Conservation (phyloP, 2,888 invertebrate genomes). For the Eristalis intricaria region DNA sequence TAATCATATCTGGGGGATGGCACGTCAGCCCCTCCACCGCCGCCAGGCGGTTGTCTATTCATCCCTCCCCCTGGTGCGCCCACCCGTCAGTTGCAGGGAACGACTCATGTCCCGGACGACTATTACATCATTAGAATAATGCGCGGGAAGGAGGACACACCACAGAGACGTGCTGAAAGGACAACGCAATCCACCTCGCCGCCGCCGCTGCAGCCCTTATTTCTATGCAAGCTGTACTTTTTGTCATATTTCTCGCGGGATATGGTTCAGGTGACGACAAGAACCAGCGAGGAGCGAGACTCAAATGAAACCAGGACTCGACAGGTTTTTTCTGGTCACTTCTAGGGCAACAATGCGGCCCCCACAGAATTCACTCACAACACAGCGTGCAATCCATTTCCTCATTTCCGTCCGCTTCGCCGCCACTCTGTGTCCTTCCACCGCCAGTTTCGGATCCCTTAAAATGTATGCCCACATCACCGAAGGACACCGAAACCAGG, state of each 20-base stretch:
- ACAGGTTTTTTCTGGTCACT: slow-evolving; percentile 22
- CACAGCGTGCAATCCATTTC: slow-evolving; percentile 52
- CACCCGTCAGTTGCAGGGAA: neutral
- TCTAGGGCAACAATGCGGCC: slow-evolving; percentile 32
- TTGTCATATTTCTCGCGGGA: slow-evolving; percentile 1
- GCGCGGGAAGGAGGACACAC: neutral
- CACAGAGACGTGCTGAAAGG: slow-evolving; percentile 56
- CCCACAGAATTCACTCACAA: slow-evolving; percentile 31
- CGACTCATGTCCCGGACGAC: slow-evolving; percentile 25
- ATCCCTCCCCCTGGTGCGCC: neutral
- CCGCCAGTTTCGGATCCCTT: neutral
- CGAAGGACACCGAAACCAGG: neutral
- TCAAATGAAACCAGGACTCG: slow-evolving; percentile 1
- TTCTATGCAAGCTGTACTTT: neutral
- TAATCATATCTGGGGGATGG: slow-evolving; percentile 24
- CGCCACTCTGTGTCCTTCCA: neutral
- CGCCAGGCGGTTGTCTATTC: neutral
- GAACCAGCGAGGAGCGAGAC: neutral
- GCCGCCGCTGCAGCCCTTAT: neutral
- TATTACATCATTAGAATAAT: slow-evolving; percentile 53
- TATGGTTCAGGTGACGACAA: neutral
- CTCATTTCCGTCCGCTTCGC: slow-evolving; percentile 10
- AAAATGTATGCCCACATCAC: slow-evolving; percentile 1
- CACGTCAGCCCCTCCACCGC: neutral
- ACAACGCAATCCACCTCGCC: slow-evolving; percentile 35